Evolutionary conservation across 2,888 invertebrate genomes (phyloP).

Genomic region (Matsumyia berberina): DNA sequence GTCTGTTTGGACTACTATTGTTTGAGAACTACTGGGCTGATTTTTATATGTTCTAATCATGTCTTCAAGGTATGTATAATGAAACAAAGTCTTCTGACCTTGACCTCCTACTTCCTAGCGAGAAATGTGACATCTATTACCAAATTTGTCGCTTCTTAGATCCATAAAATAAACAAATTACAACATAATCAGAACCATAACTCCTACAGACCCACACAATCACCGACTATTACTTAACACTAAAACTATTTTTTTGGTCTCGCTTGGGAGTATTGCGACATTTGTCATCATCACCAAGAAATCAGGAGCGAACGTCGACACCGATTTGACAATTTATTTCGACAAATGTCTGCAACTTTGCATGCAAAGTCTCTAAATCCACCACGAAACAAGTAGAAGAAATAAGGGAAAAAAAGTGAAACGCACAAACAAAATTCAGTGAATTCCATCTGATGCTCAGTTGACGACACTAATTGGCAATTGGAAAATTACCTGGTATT

Average conservation of each 20-base stretch:
- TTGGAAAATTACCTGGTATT: slow-evolving; percentile 53
- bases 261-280: slow-evolving; percentile 63
- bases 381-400: background rate
- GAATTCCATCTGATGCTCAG: slow-evolving; percentile 70
- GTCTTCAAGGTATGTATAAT: too few species aligned
- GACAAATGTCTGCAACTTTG: slow-evolving; percentile 40
- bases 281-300: slow-evolving; percentile 56
- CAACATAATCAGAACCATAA: slow-evolving; percentile 53
- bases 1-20: too few species aligned
- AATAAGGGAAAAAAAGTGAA: slow-evolving; percentile 54
- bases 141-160: slow-evolving; percentile 37
- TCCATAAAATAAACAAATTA: slow-evolving; percentile 24
- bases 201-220: slow-evolving; percentile 14
- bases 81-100: slow-evolving; percentile 37
- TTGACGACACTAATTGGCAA: slow-evolving; percentile 72
- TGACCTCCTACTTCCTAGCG: slow-evolving; percentile 43
- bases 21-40: too few species aligned
- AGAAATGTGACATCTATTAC: slow-evolving; percentile 19
- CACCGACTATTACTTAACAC: slow-evolving; percentile 50
- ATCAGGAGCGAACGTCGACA: slow-evolving; percentile 69
- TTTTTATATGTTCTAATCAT: background rate
- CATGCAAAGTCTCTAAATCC: slow-evolving; percentile 11
- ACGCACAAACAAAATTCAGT: slow-evolving; percentile 48
- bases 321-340: slow-evolving; percentile 52
- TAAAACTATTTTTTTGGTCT: slow-evolving; percentile 31